Conservation (phyloP, 2,888 invertebrate species). For the Chrysolina oricalcia region DNA sequence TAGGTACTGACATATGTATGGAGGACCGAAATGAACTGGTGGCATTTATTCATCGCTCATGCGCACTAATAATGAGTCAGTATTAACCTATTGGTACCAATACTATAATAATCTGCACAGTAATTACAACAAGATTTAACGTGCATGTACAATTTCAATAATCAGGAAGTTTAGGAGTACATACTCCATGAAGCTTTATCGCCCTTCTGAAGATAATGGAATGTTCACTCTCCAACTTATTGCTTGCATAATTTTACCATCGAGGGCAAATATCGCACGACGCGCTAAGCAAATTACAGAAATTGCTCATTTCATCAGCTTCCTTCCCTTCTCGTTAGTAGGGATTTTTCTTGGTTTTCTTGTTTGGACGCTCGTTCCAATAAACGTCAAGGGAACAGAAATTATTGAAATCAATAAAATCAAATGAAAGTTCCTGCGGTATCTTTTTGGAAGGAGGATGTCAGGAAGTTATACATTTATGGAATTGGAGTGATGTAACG, state of each 20-base stretch:
- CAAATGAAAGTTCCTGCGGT: conserved; percentile 48
- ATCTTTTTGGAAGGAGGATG: conserved; percentile 36
- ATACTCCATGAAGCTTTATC: too few relatives aligned
- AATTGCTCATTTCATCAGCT: background rate
- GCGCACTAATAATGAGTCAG: too few relatives aligned
- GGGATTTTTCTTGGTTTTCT: background rate
- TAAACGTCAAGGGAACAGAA: conserved; percentile 49
- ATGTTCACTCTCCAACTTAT: background rate
- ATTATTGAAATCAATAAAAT: conserved; percentile 53
- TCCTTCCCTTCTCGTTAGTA: background rate
- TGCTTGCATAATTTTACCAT: background rate
- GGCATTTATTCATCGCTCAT: too few relatives aligned
- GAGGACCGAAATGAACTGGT: too few relatives aligned
- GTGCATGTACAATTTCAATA: too few relatives aligned
- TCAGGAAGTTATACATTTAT: background rate
- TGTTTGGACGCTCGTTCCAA: conserved; percentile 36
- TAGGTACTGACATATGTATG: too few relatives aligned
- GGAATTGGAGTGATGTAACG: background rate
- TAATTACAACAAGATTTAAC: too few relatives aligned
- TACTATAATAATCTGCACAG: too few relatives aligned
- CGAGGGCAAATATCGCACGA: background rate
- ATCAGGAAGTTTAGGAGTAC: too few relatives aligned
- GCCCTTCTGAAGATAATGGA: too few relatives aligned
- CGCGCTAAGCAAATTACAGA: background rate
- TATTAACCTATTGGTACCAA: too few relatives aligned